Conservation (phyloP, 2,113 vertebrate species). For the Gambusia affinis region DNA sequence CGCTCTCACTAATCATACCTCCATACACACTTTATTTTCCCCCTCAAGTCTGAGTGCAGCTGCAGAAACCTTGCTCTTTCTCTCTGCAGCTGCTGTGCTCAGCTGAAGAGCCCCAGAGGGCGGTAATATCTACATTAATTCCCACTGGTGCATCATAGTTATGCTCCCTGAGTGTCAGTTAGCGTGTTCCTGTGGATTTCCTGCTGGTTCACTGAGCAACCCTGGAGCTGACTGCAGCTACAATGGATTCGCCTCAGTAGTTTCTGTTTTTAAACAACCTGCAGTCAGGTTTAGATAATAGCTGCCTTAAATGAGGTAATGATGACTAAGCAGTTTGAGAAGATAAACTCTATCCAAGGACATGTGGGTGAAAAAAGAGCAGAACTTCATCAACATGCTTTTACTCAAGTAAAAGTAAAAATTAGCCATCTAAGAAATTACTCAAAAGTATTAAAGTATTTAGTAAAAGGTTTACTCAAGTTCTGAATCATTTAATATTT, state of each 20-base stretch:
- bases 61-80: constrained; percentile 8
- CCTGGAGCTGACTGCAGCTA: not conserved
- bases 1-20: not conserved
- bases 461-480: too few relatives aligned
- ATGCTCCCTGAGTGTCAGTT: constrained; percentile 43
- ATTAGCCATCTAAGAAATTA: too few relatives aligned
- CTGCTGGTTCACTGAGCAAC: constrained; percentile 18
- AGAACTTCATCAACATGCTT: too few relatives aligned
- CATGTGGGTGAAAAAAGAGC: too few relatives aligned
- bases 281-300: not conserved
- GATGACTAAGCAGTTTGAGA: not conserved
- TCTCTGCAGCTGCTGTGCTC: constrained; percentile 22
- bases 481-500: too few relatives aligned
- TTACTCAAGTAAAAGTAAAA: too few relatives aligned
- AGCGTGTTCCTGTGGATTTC: constrained; percentile 45
- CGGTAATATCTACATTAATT: constrained; percentile 35
- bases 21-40: not conserved
- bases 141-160: constrained; percentile 40
- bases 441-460: too few relatives aligned
- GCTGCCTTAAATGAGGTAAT: not conserved
- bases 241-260: not conserved
- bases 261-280: not conserved
- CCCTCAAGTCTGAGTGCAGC: not conserved
- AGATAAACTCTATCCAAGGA: not conserved
- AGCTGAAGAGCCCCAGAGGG: constrained; percentile 28